These are phyloP conservation scores for Gymnothorax javanicus DNA, from an alignment of 2,797 vertebrate genomes.

Conservation along the genomic window DNA sequence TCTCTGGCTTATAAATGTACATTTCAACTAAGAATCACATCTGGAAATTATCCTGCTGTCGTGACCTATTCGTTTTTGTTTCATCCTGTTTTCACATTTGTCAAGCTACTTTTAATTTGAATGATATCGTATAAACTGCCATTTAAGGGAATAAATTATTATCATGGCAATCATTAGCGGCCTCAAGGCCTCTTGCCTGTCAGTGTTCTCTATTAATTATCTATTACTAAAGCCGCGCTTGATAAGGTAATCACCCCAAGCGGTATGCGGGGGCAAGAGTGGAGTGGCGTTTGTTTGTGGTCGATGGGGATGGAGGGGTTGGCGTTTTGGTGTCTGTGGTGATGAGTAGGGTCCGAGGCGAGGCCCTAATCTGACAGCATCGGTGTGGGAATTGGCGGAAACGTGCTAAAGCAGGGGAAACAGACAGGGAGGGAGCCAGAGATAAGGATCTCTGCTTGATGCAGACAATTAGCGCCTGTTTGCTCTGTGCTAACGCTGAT, in stretches of 20 bases:
- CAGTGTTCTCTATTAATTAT: constrained; percentile 60
- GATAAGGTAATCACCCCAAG: constrained; percentile 50
- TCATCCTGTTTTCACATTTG: neutral
- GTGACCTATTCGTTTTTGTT: constrained; percentile 20
- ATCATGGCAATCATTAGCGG: constrained; percentile 25
- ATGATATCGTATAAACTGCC: neutral
- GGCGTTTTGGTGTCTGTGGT: constrained; percentile 12
- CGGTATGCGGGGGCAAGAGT: constrained; percentile 33
- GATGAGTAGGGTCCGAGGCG: constrained; percentile 40
- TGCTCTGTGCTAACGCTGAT: constrained; percentile 73
- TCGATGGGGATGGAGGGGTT: constrained; percentile 17
- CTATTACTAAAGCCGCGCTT: constrained; percentile 55
- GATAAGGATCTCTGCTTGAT: constrained; percentile 85
- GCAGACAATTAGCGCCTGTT: constrained; percentile 89
- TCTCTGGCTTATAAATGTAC: constrained; percentile 26
- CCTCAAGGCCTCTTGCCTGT: constrained; percentile 50
- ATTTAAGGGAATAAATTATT: neutral
- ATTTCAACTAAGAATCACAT: constrained; percentile 25
- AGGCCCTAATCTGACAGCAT: constrained; percentile 70
- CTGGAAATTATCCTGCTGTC: constrained; percentile 41
- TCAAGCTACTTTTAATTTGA: too few relatives aligned
- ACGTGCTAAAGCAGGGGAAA: constrained; percentile 68
- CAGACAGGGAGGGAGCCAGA: constrained; percentile 60
- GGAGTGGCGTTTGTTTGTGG: constrained; percentile 3
- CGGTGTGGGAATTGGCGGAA: constrained; percentile 69